Evolutionary conservation across 2,888 invertebrate species (phyloP).

Genomic region (Melinopterus prodromus): DNA sequence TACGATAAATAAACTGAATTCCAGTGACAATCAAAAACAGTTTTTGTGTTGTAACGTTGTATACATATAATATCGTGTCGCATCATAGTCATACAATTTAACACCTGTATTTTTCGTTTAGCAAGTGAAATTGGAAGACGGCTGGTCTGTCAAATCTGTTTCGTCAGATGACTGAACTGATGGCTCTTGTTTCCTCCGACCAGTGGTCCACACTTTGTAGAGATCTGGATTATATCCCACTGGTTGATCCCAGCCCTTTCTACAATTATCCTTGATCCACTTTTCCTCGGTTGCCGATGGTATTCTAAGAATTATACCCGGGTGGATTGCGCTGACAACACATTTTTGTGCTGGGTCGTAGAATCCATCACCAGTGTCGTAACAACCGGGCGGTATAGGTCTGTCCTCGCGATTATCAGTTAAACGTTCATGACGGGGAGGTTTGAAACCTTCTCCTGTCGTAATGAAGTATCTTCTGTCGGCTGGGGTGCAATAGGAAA

Average conservation of each 20-base stretch:
- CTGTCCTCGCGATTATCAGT: constrained; percentile 68
- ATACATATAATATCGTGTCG: no score
- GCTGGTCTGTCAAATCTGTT: neutral
- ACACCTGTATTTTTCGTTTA: no score
- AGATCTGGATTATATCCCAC: constrained; percentile 65
- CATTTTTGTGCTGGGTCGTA: constrained; percentile 64
- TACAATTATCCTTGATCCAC: constrained; percentile 73
- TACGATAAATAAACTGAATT: no score
- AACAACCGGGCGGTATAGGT: constrained; percentile 69
- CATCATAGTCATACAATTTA: no score
- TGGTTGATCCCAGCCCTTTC: constrained; percentile 66
- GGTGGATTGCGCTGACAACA: constrained; percentile 59
- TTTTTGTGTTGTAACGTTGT: no score
- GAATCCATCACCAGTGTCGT: constrained; percentile 79
- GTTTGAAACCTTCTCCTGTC: constrained; percentile 66
- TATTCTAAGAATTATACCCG: constrained; percentile 57
- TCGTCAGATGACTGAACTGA: neutral
- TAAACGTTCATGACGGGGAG: constrained; percentile 70
- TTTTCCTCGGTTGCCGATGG: constrained; percentile 65
- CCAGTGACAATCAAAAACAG: no score
- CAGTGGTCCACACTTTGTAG: constrained; percentile 63
- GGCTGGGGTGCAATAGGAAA: constrained; percentile 31
- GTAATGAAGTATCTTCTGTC: constrained; percentile 60
- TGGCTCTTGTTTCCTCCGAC: constrained; percentile 30
- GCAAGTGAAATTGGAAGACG: no score